phyloP scores from a whole-genome alignment of 2,797 vertebrate species.

The Leptodactylus fallax region DNA sequence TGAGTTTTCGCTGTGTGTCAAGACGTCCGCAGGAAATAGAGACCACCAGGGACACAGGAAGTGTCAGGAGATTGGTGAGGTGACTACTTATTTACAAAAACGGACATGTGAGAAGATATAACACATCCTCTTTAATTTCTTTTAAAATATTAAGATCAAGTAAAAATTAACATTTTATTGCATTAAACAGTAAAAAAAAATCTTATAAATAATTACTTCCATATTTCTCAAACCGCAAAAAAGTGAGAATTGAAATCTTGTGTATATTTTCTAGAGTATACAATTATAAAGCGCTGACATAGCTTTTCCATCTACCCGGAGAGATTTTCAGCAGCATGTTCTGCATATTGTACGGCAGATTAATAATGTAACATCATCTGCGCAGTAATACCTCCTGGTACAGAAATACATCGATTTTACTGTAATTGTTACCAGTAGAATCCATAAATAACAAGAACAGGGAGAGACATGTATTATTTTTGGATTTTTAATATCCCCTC shows the following conservation, averaged over 20 bases:
- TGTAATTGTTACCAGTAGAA: no score
- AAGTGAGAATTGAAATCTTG: neutral
- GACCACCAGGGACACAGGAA: no score
- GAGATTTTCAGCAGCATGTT: neutral
- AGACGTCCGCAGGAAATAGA: no score
- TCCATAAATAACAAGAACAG: neutral
- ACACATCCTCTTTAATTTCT: no score
- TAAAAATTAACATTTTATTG: neutral
- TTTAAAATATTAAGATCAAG: neutral
- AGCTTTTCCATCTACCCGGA: neutral
- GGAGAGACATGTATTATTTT: neutral
- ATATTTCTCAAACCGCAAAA: neutral
- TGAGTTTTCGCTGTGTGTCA: no score
- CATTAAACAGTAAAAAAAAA: neutral
- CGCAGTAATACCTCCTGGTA: neutral
- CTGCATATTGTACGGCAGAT: neutral
- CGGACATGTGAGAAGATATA: no score
- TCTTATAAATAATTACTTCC: neutral
- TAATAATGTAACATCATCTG: neutral
- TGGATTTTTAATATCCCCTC: neutral
- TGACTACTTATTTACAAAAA: no score
- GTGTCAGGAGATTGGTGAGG: no score
- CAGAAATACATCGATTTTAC: neutral
- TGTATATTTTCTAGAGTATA: neutral
- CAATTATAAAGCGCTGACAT: neutral